Evolutionary conservation across 2,113 vertebrate species (phyloP), one percentile per base, ranked within the genome.

Genomic region (Sinocyclocheilus anophthalmus): DNA sequence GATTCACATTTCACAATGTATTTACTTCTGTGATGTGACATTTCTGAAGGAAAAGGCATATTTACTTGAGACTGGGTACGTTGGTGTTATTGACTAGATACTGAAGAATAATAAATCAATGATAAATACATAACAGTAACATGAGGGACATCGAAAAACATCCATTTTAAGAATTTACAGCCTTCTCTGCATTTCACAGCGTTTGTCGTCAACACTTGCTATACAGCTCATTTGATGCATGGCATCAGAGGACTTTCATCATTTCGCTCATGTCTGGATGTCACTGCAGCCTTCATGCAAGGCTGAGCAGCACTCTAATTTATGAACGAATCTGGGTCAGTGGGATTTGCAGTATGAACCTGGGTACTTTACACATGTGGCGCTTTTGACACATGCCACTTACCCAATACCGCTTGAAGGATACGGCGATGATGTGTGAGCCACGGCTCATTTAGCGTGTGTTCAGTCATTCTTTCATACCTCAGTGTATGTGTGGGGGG

Each of bases 251-350:
- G 24, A 11, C 30, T 65, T 79, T 39, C 85, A 79, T 82, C 11
- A 57, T 63, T 82, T 42, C 14, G 78, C 84, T 81, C 79, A 84
- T 84, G 88, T 50, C 50, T 77, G 86, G 79, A 84, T 75, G 69
- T 57, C 53, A 83, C 37, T 2, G 50, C 33, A 57, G 63, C 11
- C n/a, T 63, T 79, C 22, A 53, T 72, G 75, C 73, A 12, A 67
- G 30, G 48, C 55, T 88, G 80, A 70, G 63, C 63, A 63, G 55
- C 59, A 48, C 4, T 22, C 55, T 42, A 59, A 57, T 91, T 90
- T 87, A 85, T 70, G 16, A 70, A 53, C 8, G 69, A 90, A 92
- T 93, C 88, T 91, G 93, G 92, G 93, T 93, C 92, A 92, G 88
- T 87, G 88, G 81, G 87, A 86, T 22, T 85, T 84, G 86, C 90